Conservation (phyloP, 2,888 invertebrate species). For the Dolichopus griseipennis region DNA sequence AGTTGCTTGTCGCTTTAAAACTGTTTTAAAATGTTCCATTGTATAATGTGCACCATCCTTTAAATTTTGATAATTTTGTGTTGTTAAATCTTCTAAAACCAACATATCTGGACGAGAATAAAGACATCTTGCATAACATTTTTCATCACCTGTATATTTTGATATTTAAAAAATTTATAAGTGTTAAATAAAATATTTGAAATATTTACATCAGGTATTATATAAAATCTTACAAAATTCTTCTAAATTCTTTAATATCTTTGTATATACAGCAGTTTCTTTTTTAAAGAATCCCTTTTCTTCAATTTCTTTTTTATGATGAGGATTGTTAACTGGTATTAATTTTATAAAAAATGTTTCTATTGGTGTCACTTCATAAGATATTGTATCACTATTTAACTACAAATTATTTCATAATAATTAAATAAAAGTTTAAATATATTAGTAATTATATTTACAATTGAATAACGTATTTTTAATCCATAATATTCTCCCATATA, state of each 20-base stretch:
- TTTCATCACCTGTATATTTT: constrained; percentile 12
- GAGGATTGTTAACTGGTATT: constrained; percentile 30
- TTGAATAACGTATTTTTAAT: constrained; percentile 22
- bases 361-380: background rate
- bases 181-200: no score
- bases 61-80: constrained; percentile 11
- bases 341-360: constrained; percentile 33
- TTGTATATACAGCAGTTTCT: constrained; percentile 29
- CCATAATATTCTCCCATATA: constrained; percentile 39
- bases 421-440: constrained; percentile 8
- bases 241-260: constrained; percentile 32
- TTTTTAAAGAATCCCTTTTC: constrained; percentile 33
- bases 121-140: constrained; percentile 16
- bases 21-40: constrained; percentile 26
- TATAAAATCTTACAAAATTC: constrained; percentile 27
- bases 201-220: background rate
- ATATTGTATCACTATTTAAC: background rate
- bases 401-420: background rate
- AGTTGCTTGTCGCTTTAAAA: constrained; percentile 33
- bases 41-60: constrained; percentile 12
- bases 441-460: constrained; percentile 17
- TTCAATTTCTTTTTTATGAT: constrained; percentile 29
- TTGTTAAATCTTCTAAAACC: constrained; percentile 17
- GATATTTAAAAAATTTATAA: no score
- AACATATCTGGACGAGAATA: constrained; percentile 15